These are phyloP conservation scores for Coreius guichenoti DNA, from an alignment of 2,797 vertebrate species.

Conservation along the genomic window DNA sequence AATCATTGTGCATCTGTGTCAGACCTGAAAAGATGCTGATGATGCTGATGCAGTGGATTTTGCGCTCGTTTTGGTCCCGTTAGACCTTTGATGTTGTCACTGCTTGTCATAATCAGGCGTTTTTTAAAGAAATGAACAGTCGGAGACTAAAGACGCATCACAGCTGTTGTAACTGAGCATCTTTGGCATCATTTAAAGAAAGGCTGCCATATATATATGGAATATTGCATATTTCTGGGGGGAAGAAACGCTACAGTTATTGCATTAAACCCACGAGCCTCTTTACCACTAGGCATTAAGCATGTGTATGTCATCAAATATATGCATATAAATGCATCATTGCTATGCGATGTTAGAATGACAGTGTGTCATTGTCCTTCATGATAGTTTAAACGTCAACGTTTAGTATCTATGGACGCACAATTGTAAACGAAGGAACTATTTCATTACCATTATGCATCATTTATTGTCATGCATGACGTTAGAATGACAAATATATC, in stretches of 20 bases:
- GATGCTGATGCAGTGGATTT: slow-evolving; percentile 37
- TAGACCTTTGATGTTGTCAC: slow-evolving; percentile 39
- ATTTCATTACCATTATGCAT: slow-evolving; percentile 60
- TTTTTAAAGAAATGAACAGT: slow-evolving; percentile 44
- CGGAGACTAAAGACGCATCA: slow-evolving; percentile 21
- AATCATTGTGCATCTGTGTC: background rate
- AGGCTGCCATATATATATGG: background rate
- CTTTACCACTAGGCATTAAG: slow-evolving; percentile 54
- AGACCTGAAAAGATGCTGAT: slow-evolving; percentile 9
- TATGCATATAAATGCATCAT: background rate
- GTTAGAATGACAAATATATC: slow-evolving; percentile 35
- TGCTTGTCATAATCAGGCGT: slow-evolving; percentile 52
- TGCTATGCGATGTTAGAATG: background rate
- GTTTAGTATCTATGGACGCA: background rate
- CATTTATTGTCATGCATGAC: slow-evolving; percentile 41
- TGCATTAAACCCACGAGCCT: slow-evolving; percentile 55
- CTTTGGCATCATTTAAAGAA: slow-evolving; percentile 69
- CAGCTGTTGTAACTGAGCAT: slow-evolving; percentile 60
- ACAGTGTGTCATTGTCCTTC: slow-evolving; percentile 2
- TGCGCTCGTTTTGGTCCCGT: slow-evolving; percentile 33
- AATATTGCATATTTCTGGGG: slow-evolving; percentile 18
- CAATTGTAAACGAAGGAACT: background rate
- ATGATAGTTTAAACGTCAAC: background rate
- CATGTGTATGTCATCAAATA: background rate
- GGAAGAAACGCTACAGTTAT: slow-evolving; percentile 17